Evolutionary conservation across 2,888 invertebrate genomes (phyloP), one percentile per base, ranked within the genome.

Genomic region (Drosophila barbarae): DNA sequence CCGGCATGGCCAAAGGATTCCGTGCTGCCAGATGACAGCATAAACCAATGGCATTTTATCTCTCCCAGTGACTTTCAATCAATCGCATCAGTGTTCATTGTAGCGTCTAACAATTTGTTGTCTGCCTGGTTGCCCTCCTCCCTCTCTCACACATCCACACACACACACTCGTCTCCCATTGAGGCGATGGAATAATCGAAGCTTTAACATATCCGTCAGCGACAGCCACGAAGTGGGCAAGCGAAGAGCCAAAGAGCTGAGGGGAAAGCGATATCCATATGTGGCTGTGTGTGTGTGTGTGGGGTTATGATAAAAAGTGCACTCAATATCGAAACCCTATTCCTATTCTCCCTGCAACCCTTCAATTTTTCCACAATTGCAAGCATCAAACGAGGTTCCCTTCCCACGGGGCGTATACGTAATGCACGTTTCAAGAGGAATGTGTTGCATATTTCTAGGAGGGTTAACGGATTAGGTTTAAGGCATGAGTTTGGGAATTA

Each of bases 21-120:
- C 63, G 35, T 41, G 32, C 57, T 38, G 52, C 52, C 44, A 50
- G 64, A 55, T 58, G 46, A 46, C 51, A 61, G 53, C 63, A 63
- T 69, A 75, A 51, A 72, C 73, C 77, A 78, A 64, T 82, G 73
- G 72, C 68, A 70, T 84, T 79, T 83, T 83, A 79, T 81, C 78
- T 75, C 65, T 61, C 49, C 65, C 58, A 69, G 77, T 83, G 83
- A 76, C 74, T 85, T 79, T 83, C 83, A 79, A 79, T 79, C 79
- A 85, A 79, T 72, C 85, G 79, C 77, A 81, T 85, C 83, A 83
- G 83, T 79, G 85, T 79, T 79, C 84, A 81, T 71, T 76, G 74
- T 85, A 71, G 72, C 80, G 74, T 72, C 84, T 73, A 79, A 80
- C 79, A 79, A 79, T 83, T 84, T 78, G 84, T 71, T 56, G 55